A percentile compares a stretch with the other conserved stretches of the same genome.
Evolutionary conservation across 2,113 vertebrate genomes (phyloP).

Genomic region (Chinchilla lanigera): DNA sequence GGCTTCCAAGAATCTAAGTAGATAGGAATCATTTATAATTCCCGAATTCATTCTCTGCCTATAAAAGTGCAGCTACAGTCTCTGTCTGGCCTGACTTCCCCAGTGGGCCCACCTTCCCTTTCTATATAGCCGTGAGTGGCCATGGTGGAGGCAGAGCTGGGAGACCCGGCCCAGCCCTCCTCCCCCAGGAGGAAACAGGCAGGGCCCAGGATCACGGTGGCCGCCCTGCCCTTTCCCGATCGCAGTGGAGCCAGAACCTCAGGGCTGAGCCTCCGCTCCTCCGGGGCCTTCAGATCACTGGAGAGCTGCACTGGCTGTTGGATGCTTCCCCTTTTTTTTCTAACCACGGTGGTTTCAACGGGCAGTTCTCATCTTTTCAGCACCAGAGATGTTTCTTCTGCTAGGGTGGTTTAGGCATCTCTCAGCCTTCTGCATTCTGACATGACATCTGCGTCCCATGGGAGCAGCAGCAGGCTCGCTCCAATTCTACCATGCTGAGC

Average conservation of each 20-base stretch:
- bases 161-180: background rate
- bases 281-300: background rate
- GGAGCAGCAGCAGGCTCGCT: background rate
- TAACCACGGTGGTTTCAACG: background rate
- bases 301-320: too few relatives aligned
- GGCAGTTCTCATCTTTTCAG: background rate
- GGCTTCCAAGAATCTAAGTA: background rate
- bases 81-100: background rate
- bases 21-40: background rate
- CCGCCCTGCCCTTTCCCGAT: background rate
- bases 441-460: background rate
- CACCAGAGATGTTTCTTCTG: background rate
- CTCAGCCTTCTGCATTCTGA: background rate
- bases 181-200: background rate
- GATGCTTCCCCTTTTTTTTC: background rate
- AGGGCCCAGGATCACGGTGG: background rate
- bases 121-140: background rate
- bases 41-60: background rate
- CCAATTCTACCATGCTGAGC: background rate
- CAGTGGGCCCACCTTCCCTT: background rate
- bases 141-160: background rate
- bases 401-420: background rate
- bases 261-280: background rate
- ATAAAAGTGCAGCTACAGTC: conserved; percentile 6
- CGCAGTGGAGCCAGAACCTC: background rate